Conservation (phyloP, 2,797 vertebrate species). For the Sebastes elongatus region DNA sequence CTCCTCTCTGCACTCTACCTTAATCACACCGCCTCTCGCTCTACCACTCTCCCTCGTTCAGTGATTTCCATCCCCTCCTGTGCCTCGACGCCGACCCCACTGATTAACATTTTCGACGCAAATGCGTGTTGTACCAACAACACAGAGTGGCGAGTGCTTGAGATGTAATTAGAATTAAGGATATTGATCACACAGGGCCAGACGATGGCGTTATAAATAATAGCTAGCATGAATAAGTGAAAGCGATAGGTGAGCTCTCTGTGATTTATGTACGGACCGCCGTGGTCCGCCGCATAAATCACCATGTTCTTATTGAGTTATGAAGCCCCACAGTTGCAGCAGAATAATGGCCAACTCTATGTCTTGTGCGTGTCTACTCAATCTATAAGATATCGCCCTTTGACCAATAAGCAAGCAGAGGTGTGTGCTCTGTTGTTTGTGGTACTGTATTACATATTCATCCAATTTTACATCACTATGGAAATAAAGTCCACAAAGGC, state of each 20-base stretch:
- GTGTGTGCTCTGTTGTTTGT: constrained; percentile 15
- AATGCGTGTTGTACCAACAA: constrained; percentile 80
- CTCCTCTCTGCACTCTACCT: constrained; percentile 40
- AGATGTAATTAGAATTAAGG: constrained; percentile 87
- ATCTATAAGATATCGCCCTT: constrained; percentile 63
- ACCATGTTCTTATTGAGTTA: constrained; percentile 87
- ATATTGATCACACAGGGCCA: constrained; percentile 83
- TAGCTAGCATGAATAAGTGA: constrained; percentile 85
- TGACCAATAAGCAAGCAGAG: constrained; percentile 43
- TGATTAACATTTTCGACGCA: constrained; percentile 84
- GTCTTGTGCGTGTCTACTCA: constrained; percentile 70
- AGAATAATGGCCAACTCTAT: constrained; percentile 80
- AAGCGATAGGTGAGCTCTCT: constrained; percentile 82
- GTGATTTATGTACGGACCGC: constrained; percentile 84
- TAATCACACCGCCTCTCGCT: constrained; percentile 49
- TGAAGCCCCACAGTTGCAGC: constrained; percentile 77
- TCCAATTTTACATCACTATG: constrained; percentile 12
- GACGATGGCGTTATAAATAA: constrained; percentile 83
- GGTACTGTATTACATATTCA: constrained; percentile 20
- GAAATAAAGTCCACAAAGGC: not conserved
- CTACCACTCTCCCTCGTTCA: constrained; percentile 30
- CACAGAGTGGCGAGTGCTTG: constrained; percentile 76
- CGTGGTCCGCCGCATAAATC: constrained; percentile 81
- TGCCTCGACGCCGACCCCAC: constrained; percentile 41
- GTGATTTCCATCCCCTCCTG: constrained; percentile 50